Conservation (phyloP, 2,797 vertebrate genomes). For the Molossus alvarezi region DNA sequence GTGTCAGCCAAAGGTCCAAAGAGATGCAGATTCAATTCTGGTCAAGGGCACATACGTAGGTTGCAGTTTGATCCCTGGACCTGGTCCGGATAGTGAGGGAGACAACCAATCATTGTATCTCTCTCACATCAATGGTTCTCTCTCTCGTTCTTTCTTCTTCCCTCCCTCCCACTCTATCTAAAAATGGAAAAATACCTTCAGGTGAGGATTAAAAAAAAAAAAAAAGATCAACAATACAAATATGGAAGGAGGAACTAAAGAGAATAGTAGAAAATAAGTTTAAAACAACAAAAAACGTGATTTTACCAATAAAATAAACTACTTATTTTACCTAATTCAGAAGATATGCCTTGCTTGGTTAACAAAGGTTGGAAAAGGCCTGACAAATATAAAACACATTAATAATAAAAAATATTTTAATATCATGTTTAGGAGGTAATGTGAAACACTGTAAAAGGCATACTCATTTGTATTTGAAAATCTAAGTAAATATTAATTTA, state of each 20-base stretch:
- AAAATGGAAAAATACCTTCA: too few relatives aligned
- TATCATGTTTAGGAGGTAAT: not conserved
- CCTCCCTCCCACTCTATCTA: too few relatives aligned
- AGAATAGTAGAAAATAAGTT: not conserved
- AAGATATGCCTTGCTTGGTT: not conserved
- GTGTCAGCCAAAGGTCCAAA: too few relatives aligned
- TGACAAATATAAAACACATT: not conserved
- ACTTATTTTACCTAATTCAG: not conserved
- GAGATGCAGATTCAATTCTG: too few relatives aligned
- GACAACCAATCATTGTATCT: too few relatives aligned
- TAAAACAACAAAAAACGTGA: not conserved
- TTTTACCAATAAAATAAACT: not conserved
- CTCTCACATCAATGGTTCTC: too few relatives aligned
- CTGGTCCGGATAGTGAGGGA: too few relatives aligned
- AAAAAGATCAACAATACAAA: not conserved
- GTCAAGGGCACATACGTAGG: too few relatives aligned
- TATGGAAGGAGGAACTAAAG: not conserved
- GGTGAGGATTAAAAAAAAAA: too few relatives aligned
- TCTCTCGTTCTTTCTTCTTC: too few relatives aligned
- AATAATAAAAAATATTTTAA: not conserved
- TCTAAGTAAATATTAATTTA: not conserved
- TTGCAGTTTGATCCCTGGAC: too few relatives aligned
- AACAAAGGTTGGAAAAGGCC: not conserved
- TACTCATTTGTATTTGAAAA: not conserved
- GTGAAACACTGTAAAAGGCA: not conserved